Evolutionary conservation across 2,113 vertebrate species (phyloP).

Genomic region (Chaetodon trifascialis): DNA sequence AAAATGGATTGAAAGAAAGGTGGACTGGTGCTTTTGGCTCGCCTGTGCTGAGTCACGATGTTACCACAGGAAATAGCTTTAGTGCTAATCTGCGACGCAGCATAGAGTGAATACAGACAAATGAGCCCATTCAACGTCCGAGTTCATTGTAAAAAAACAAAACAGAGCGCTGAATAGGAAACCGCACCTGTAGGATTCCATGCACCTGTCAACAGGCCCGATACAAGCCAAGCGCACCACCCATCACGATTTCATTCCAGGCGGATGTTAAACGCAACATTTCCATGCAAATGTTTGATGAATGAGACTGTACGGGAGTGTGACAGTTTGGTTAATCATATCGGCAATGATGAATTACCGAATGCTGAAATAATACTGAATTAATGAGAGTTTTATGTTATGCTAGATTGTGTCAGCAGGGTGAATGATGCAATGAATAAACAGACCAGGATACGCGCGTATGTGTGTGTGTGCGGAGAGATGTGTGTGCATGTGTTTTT

Average conservation of each 20-base stretch:
- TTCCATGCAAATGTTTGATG: constrained; percentile 70
- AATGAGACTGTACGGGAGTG: constrained; percentile 65
- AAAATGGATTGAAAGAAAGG: neutral
- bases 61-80: constrained; percentile 7
- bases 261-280: constrained; percentile 49
- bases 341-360: constrained; percentile 72
- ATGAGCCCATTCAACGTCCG: neutral
- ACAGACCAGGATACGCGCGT: constrained; percentile 20
- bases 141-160: neutral
- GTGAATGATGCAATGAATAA: constrained; percentile 67
- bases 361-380: constrained; percentile 72
- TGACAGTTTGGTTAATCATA: constrained; percentile 80
- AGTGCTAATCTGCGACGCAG: neutral
- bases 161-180: constrained; percentile 20
- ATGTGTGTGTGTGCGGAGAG: neutral
- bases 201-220: constrained; percentile 20
- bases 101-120: neutral
- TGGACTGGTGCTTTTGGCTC: neutral
- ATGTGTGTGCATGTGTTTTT: constrained; percentile 3
- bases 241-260: constrained; percentile 15
- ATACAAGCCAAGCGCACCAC: constrained; percentile 13
- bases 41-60: constrained; percentile 8
- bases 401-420: constrained; percentile 67
- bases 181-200: constrained; percentile 8
- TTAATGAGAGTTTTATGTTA: constrained; percentile 73